Base-by-base conservation (phyloP, 2,888 invertebrate species). In the Holacanthella duospinosa region DNA sequence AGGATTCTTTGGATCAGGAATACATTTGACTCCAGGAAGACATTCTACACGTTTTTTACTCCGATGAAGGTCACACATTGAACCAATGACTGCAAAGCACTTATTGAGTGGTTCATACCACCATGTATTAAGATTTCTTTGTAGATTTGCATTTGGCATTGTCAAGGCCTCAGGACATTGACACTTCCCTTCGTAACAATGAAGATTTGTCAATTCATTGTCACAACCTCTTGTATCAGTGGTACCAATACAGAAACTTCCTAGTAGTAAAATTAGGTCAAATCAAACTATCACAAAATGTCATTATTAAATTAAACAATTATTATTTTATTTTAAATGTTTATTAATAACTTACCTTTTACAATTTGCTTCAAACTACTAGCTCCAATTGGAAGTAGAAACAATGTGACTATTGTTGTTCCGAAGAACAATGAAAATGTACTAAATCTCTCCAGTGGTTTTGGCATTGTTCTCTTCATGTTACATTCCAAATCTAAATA, bases 111-210 rank as follows among this genome's bases (percentile, higher is more conserved):
- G 6, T 6, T 12, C 29, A 6, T 6, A 12, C 55, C 55, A 55
- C 19, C 27, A 16, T 12, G 55, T 55, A 21, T 26, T 55, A 3
- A 55, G 27, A 19, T 21, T 21, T 3, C 25, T 24, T 12, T 12
- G 55, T 26, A 55, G 21, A 6, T 55, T 12, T 9, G 55, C 55
- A 55, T 16, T 28, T 21, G 9, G 9, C 55, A 55, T 55, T 26
- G 55, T 55, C 6, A 25, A 21, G 55, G 27, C 27, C 3, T 55
- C 55, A 9, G 55, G 55, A 29, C 55, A 55, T 12, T 12, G 9
- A 55, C 55, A 55, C 27, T 26, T 12, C n/a, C 55, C 55, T 6
- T 55, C 55, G 55, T 28, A 28, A 26, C 55, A 55, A 29, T 25
- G 9, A 26, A 55, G 55, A 21, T 55, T 55, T 16, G 55, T 55